These are phyloP conservation scores for Eulimnadia texana DNA, from an alignment of 1,140 invertebrate genomes.

Conservation along the genomic window DNA sequence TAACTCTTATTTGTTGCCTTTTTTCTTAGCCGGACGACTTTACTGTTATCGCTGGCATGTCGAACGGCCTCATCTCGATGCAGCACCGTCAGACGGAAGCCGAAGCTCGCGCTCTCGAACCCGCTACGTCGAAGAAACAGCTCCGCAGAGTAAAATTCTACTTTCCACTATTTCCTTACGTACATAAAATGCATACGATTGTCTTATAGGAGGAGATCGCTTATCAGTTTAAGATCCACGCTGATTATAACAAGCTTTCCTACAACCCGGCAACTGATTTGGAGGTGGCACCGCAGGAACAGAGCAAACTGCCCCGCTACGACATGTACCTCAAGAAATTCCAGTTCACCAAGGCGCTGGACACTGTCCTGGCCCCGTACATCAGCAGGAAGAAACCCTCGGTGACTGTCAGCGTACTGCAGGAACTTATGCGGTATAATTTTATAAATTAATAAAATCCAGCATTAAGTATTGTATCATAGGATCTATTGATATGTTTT, in stretches of 20 bases:
- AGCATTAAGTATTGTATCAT: constrained; percentile 8
- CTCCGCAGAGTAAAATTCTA: not conserved
- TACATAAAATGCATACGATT: too few species aligned
- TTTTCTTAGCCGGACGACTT: constrained; percentile 58
- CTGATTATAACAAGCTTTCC: not conserved
- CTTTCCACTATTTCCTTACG: too few species aligned
- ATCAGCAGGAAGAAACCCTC: constrained; percentile 51
- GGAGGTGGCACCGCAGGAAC: constrained; percentile 33
- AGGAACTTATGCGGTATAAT: constrained; percentile 56
- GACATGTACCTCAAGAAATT: constrained; percentile 64
- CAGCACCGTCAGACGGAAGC: constrained; percentile 43
- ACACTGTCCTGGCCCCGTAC: constrained; percentile 46
- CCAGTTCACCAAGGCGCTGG: constrained; percentile 64
- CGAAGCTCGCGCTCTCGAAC: constrained; percentile 2
- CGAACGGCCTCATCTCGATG: constrained; percentile 80
- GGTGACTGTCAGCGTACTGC: constrained; percentile 57
- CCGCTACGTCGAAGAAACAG: not conserved
- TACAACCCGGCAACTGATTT: constrained; percentile 33
- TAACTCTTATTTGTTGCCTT: not conserved
- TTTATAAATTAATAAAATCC: too few species aligned
- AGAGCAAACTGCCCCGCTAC: constrained; percentile 30
- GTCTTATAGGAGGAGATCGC: not conserved
- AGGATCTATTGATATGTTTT: constrained; percentile 1
- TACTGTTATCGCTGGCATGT: constrained; percentile 73
- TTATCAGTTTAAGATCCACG: not conserved